Conservation (phyloP, 2,888 invertebrate genomes). For the Nezara viridula region DNA sequence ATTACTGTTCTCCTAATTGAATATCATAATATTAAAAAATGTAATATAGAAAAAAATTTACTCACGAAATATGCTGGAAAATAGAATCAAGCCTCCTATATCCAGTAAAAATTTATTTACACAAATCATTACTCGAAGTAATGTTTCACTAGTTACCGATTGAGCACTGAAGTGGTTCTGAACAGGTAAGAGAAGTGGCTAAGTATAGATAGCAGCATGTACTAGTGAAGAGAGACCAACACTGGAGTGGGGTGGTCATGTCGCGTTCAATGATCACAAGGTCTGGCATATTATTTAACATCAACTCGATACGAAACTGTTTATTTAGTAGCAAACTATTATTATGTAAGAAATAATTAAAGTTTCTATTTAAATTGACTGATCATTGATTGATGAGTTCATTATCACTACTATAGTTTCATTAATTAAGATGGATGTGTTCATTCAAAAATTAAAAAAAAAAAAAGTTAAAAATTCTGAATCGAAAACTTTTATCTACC, state of each 20-base stretch:
- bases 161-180: slow-evolving; percentile 40
- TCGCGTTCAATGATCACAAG: neutral
- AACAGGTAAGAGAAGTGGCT: slow-evolving; percentile 7
- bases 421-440: neutral
- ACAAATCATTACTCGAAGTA: slow-evolving; percentile 17
- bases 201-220: slow-evolving; percentile 29
- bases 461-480: too few relatives aligned
- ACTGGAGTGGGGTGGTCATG: slow-evolving; percentile 5
- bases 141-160: neutral
- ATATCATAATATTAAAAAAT: neutral
- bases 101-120: neutral
- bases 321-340: neutral
- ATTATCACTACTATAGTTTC: neutral
- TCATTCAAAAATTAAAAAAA: neutral
- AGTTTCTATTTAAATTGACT: neutral
- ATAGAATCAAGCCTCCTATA: slow-evolving; percentile 17
- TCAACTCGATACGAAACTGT: neutral
- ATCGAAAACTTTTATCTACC: too few relatives aligned
- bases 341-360: neutral
- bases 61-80: slow-evolving; percentile 4
- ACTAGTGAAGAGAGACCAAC: neutral
- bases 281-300: neutral
- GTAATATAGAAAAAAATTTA: neutral
- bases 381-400: neutral
- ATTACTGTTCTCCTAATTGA: neutral